Evolutionary conservation across 2,797 vertebrate genomes (phyloP).

Genomic region (Rhynchotus rufescens): DNA sequence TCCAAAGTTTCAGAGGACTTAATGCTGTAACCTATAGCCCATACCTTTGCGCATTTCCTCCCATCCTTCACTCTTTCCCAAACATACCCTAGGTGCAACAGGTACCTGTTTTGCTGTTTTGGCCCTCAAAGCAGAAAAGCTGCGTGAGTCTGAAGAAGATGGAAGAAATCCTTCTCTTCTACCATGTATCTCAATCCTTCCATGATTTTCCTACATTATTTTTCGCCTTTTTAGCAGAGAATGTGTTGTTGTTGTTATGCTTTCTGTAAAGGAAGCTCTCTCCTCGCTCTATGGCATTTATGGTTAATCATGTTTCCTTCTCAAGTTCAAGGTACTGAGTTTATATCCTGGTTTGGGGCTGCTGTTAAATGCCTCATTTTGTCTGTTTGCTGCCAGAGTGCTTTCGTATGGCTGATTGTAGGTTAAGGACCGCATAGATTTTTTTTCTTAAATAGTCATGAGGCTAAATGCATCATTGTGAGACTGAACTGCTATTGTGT

Average conservation of each 20-base stretch:
- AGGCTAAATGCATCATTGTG: neutral
- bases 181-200: neutral
- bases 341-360: neutral
- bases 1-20: neutral
- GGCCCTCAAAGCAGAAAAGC: neutral
- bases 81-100: neutral
- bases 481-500: neutral
- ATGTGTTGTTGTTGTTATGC: neutral
- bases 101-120: neutral
- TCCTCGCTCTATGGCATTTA: neutral
- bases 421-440: neutral
- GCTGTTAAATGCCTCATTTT: conserved; percentile 13
- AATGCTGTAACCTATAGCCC: neutral
- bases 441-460: conserved; percentile 13
- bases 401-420: conserved; percentile 28
- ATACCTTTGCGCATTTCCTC: neutral
- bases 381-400: conserved; percentile 21
- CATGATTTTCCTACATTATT: neutral
- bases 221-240: neutral
- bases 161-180: neutral
- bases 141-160: neutral
- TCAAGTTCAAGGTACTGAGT: neutral
- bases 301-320: neutral
- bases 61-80: neutral
- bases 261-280: neutral